These are phyloP conservation scores for Buphagus erythrorhynchus DNA, from an alignment of 2,797 vertebrate species.

Conservation along the genomic window DNA sequence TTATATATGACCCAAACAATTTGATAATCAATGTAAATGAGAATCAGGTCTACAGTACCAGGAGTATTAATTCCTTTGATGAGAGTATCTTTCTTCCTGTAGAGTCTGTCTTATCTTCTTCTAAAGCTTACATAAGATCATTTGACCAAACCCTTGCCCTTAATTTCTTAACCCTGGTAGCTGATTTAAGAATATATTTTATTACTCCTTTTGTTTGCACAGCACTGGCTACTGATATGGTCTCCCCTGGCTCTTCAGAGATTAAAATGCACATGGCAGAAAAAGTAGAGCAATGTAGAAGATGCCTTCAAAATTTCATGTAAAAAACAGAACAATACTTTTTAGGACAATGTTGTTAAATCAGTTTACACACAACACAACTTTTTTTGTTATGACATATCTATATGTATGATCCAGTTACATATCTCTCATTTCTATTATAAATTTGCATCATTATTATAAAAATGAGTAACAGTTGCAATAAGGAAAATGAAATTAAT, in stretches of 20 bases:
- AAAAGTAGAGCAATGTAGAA: conserved; percentile 29
- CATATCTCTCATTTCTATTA: not conserved
- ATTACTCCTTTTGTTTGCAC: conserved; percentile 44
- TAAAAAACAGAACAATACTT: not conserved
- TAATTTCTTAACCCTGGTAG: conserved; percentile 56
- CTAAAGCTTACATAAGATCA: not conserved
- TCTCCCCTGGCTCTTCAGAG: not conserved
- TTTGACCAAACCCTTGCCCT: conserved; percentile 39
- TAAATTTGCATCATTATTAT: not conserved
- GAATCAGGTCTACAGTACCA: not conserved
- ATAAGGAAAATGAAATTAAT: not conserved
- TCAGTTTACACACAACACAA: not conserved
- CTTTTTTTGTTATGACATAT: not conserved
- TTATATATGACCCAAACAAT: not conserved
- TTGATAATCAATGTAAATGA: not conserved
- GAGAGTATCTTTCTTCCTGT: not conserved
- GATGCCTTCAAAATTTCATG: not conserved
- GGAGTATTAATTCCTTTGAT: not conserved
- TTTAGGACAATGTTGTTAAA: not conserved
- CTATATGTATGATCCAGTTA: not conserved
- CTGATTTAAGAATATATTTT: conserved; percentile 49
- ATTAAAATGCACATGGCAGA: not conserved
- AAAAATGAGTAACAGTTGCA: not conserved
- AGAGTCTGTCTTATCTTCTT: not conserved
- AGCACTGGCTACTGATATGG: not conserved